A percentile compares a stretch with the other conserved stretches of the same genome.
Conservation (phyloP, 2,888 invertebrate genomes). For the Gibbula magus region DNA sequence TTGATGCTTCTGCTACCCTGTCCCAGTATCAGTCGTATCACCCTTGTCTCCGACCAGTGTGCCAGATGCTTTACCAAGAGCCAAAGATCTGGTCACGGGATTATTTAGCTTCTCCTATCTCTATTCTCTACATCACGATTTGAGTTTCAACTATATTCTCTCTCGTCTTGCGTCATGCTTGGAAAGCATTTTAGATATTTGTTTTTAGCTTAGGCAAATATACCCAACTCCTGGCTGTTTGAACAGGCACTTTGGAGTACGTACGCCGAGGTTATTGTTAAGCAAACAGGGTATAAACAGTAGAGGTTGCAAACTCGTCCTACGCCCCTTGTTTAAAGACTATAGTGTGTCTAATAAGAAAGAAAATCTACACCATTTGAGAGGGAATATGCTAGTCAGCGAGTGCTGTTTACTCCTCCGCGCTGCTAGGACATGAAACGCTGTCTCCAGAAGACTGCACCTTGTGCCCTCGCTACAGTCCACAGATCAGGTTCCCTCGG, state of each 20-base stretch:
- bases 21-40: no score
- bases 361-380: constrained; percentile 11
- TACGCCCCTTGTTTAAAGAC: constrained; percentile 14
- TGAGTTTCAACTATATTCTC: neutral
- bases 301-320: neutral
- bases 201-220: constrained; percentile 19
- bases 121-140: constrained; percentile 23
- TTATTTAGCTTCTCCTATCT: neutral
- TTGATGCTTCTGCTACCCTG: no score
- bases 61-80: neutral
- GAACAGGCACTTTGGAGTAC: neutral
- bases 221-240: neutral
- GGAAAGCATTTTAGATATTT: constrained; percentile 28
- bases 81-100: neutral
- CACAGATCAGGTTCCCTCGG: neutral
- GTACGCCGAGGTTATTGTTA: constrained; percentile 1
- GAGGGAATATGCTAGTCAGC: neutral
- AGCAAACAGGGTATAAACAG: neutral
- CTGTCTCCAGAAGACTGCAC: neutral
- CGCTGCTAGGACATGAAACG: neutral
- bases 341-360: neutral
- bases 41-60: no score
- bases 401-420: neutral
- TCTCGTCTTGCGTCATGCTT: constrained; percentile 23
- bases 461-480: neutral